Evolutionary conservation across 2,113 vertebrate species (phyloP).

Genomic region (Pterocles gutturalis): DNA sequence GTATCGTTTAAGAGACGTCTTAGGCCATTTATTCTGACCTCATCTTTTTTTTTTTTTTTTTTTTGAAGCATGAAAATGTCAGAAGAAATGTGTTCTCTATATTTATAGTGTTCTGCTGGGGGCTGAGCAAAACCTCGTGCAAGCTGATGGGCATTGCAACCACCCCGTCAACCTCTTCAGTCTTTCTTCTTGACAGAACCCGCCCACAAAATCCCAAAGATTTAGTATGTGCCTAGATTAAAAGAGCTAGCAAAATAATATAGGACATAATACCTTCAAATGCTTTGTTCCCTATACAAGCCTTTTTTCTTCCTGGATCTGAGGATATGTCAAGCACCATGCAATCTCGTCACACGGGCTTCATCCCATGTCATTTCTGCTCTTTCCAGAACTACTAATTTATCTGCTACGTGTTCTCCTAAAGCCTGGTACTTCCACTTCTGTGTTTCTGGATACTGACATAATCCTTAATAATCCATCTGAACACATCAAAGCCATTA

Average conservation of each 20-base stretch:
- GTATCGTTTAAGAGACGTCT: neutral
- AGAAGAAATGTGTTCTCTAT: neutral
- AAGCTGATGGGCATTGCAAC: neutral
- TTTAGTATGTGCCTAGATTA: neutral
- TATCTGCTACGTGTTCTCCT: neutral
- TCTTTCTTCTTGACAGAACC: neutral
- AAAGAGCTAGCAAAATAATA: neutral
- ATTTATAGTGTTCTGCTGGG: neutral
- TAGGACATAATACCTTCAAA: neutral
- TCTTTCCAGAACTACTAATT: neutral
- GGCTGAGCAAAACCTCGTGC: neutral
- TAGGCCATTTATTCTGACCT: neutral
- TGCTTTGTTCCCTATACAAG: accelerated
- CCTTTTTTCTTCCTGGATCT: neutral
- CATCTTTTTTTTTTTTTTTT: neutral
- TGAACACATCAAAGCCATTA: neutral
- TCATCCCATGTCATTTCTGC: neutral
- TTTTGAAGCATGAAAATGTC: neutral
- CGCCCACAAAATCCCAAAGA: neutral
- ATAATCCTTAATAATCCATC: neutral
- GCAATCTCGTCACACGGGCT: neutral
- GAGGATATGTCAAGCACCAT: neutral
- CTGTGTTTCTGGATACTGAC: neutral
- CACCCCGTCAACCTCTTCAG: neutral
- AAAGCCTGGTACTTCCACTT: neutral